Evolutionary conservation across 1,140 invertebrate genomes (phyloP), one percentile per base, ranked within the genome.

Genomic region (Meloidogyne floridensis): DNA sequence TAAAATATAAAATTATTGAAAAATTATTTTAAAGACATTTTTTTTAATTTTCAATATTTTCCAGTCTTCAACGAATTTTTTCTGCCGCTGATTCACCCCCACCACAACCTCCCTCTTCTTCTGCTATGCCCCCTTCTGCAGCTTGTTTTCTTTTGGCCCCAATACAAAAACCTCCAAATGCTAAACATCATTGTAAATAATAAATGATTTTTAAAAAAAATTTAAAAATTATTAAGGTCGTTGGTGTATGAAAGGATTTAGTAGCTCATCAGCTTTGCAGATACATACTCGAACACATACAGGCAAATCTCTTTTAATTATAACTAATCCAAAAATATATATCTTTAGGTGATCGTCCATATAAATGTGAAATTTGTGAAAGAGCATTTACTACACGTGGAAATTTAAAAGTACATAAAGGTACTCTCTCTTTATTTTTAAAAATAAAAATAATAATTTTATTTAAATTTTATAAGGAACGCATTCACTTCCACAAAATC

Each of bases 241-340:
- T 90, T 95, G 96, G 90, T 98, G 97, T 93, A 94, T 95, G 91
- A 97, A 98, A 92, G 96, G 96, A 92, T 98, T 98, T 92, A 96
- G 95, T 54, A 96, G 95, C 82, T 95, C 95, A 86, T 97, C 95
- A 87, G 96, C 96, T 81, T 93, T 93, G 83, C 96, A 98, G 92
- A 98, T 98, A 88, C 97, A 99, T 92, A 96, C 98, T 94, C 93
- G 97, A 89, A 98, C 96, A 2, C 97, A 99, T 92, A 98, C 96
- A 13, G 96, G 87, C 88, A 79, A 72, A 70, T 32, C 32, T 32
- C 32, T 32, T 47, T 47, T 42, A n/a, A 77, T 54, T 70, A 70
- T 8, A 11, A 8, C 5, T n/a, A 10, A n/a, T 54, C 18, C 7
- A 32, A 70, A 74, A 10, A 42, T 11, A 32, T 77, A 13, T 43